Evolutionary conservation across 2,113 vertebrate species (phyloP).

Genomic region (Chaetodon auriga): DNA sequence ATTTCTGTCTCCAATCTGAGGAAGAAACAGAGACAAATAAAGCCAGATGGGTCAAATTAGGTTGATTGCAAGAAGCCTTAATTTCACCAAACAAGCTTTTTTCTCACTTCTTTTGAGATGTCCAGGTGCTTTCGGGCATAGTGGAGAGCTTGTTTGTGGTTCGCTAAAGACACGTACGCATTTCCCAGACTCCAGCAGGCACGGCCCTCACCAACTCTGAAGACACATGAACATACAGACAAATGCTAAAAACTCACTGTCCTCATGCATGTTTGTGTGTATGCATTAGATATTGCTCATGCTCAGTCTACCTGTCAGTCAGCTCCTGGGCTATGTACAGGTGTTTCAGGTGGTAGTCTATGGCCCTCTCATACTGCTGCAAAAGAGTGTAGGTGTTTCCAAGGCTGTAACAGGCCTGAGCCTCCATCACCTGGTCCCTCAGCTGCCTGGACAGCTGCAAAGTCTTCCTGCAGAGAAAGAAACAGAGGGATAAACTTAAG

Average conservation of each 20-base stretch:
- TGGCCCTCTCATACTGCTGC: slow-evolving; percentile 91
- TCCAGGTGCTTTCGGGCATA: slow-evolving; percentile 94
- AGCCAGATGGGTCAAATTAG: neutral
- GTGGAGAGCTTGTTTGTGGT: slow-evolving; percentile 91
- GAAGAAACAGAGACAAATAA: neutral
- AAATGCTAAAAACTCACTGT: neutral
- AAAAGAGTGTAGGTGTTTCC: slow-evolving; percentile 96
- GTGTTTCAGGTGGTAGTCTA: slow-evolving; percentile 95
- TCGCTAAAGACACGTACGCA: slow-evolving; percentile 92
- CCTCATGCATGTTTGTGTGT: neutral
- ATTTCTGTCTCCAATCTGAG: slow-evolving; percentile 90
- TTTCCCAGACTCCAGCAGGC: slow-evolving; percentile 98
- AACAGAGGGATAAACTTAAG: neutral
- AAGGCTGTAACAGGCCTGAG: slow-evolving; percentile 97
- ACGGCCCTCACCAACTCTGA: slow-evolving; percentile 95
- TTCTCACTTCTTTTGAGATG: slow-evolving; percentile 93
- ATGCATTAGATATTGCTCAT: neutral
- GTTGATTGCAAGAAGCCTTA: neutral
- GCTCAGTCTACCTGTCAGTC: slow-evolving; percentile 88
- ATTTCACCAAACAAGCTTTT: neutral
- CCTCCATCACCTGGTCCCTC: slow-evolving; percentile 95
- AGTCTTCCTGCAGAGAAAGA: slow-evolving; percentile 87
- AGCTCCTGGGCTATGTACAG: slow-evolving; percentile 96
- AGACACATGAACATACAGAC: neutral
- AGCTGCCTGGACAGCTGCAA: slow-evolving; percentile 94